phyloP scores from a whole-genome alignment of 1,140 invertebrate species.

The Formica selysi region DNA sequence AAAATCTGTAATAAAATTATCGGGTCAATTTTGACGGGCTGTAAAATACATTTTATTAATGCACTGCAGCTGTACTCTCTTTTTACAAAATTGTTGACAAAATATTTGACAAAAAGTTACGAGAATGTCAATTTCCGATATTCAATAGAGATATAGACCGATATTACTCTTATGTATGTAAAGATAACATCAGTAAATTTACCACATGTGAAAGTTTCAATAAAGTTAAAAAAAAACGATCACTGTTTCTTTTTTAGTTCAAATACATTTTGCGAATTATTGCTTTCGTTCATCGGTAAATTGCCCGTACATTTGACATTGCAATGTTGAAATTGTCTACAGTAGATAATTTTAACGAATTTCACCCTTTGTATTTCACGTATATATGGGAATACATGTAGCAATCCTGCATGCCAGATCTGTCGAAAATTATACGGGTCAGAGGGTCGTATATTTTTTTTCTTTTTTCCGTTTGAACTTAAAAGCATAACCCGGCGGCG shows the following conservation, averaged over 20 bases:
- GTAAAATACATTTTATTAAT: neutral
- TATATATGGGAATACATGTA: constrained; percentile 5
- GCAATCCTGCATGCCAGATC: constrained; percentile 12
- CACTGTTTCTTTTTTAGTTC: neutral
- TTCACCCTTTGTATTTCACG: constrained; percentile 5
- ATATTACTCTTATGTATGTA: neutral
- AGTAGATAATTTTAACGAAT: constrained; percentile 1
- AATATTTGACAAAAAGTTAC: neutral
- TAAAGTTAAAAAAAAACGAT: neutral
- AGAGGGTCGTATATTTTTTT: constrained; percentile 11
- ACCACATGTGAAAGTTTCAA: neutral
- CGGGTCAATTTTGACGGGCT: neutral
- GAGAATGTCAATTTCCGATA: neutral
- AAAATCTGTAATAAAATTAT: constrained; percentile 46
- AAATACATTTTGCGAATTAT: constrained; percentile 5
- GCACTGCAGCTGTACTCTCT: no score
- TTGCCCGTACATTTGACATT: neutral
- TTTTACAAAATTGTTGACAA: neutral
- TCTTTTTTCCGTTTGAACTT: constrained; percentile 1
- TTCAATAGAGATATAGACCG: neutral
- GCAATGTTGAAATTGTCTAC: constrained; percentile 20
- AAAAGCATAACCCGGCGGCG: constrained; percentile 22
- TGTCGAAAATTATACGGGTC: constrained; percentile 60
- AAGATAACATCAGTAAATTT: neutral
- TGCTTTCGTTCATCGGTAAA: neutral